Evolutionary conservation across 1,140 invertebrate species (phyloP).

Genomic region (Sinonovacula constricta): DNA sequence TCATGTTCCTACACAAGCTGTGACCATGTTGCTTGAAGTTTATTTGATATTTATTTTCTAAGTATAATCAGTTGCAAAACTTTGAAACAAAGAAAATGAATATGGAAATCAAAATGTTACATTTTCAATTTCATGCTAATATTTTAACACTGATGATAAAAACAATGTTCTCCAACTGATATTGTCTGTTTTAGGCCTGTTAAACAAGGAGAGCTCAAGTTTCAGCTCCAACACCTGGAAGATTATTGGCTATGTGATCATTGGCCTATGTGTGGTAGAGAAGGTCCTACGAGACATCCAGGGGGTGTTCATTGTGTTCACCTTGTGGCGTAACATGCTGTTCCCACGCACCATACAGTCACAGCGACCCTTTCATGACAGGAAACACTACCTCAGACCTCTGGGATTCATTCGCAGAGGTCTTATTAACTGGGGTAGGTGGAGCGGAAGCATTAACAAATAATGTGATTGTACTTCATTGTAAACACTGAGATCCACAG

Average conservation of each 20-base stretch:
- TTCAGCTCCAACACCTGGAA: slow-evolving; percentile 56
- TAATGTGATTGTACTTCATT: too few relatives aligned
- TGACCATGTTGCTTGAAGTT: too few relatives aligned
- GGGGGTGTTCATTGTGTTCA: slow-evolving; percentile 73
- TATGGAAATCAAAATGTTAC: too few relatives aligned
- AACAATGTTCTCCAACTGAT: too few relatives aligned
- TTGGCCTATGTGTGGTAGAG: slow-evolving; percentile 72
- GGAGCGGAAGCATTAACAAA: not conserved
- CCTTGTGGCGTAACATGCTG: slow-evolving; percentile 72
- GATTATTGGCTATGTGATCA: slow-evolving; percentile 68
- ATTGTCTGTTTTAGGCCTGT: slow-evolving; percentile 39
- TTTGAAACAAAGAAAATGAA: too few relatives aligned
- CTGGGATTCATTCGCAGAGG: slow-evolving; percentile 69
- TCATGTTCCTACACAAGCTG: too few relatives aligned
- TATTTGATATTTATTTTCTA: too few relatives aligned
- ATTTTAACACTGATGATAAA: too few relatives aligned
- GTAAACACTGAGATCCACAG: too few relatives aligned
- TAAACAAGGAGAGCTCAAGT: slow-evolving; percentile 45
- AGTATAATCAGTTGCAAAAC: too few relatives aligned
- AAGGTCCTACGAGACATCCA: slow-evolving; percentile 73
- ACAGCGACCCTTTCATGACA: slow-evolving; percentile 48
- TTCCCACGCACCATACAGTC: slow-evolving; percentile 63
- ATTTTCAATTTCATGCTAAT: too few relatives aligned
- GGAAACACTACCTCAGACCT: slow-evolving; percentile 58
- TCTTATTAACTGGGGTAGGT: slow-evolving; percentile 74